Evolutionary conservation across 1,140 invertebrate genomes (phyloP), one percentile per base, ranked within the genome.

Genomic region (Ericerus pela): DNA sequence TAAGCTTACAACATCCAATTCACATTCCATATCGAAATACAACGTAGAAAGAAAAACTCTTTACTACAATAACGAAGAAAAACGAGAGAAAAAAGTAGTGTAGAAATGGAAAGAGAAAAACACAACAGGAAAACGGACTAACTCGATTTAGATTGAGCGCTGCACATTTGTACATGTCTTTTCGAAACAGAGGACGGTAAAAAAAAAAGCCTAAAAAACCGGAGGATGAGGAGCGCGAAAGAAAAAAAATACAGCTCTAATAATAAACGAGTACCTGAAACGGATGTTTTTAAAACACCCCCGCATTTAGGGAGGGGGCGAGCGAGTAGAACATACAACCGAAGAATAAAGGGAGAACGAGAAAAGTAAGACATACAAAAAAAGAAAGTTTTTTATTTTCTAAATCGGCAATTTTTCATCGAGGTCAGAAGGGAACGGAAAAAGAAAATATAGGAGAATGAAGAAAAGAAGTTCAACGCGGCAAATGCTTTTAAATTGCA

Each of bases 321-420:
- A 10, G 16, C 10, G 41, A 24, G 41, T 22, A 24, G n/a, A n/a
- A n/a, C n/a, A n/a, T n/a, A n/a, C n/a, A n/a, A n/a, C n/a, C n/a
- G n/a, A n/a, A n/a, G n/a, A n/a, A n/a, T n/a, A n/a, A n/a, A n/a
- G n/a, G n/a, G n/a, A n/a, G n/a, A n/a, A n/a, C n/a, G n/a, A n/a
- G n/a, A n/a, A n/a, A n/a, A n/a, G n/a, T n/a, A n/a, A n/a, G n/a
- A n/a, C n/a, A n/a, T n/a, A n/a, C n/a, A n/a, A n/a, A n/a, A n/a
- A n/a, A n/a, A 24, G 41, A 47, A 47, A 47, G 41, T 47, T 47
- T 47, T 47, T 47, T 47, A 47, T 47, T 47, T 47, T 47, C 41
- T 47, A 47, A 47, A 47, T 47, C 41, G 41, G 41, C 41, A 47
- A 47, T 47, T 47, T 47, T 24, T 47, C 41, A 47, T 47, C 41